Conservation (phyloP, 2,888 invertebrate genomes). For the Cerastis rubricosa region DNA sequence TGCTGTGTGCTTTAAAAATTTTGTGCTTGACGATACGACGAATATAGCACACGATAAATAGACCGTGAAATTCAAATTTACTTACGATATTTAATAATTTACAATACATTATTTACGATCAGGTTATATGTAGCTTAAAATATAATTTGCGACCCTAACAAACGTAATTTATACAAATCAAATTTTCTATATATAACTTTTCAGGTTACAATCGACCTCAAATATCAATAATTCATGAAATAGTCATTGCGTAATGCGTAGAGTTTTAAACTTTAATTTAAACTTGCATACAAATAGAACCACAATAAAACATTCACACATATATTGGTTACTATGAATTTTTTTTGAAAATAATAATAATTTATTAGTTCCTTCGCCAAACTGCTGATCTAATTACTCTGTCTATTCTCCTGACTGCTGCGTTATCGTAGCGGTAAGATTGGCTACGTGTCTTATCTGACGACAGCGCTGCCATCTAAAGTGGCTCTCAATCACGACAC, state of each 20-base stretch:
- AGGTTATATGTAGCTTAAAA: not conserved
- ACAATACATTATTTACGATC: not conserved
- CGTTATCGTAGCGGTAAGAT: slow-evolving; percentile 34
- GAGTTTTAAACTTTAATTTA: not conserved
- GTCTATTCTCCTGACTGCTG: not conserved
- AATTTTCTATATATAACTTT: not conserved
- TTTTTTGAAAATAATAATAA: not conserved
- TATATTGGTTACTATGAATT: not conserved
- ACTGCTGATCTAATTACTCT: slow-evolving; percentile 20
- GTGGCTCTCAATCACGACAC: slow-evolving; percentile 28
- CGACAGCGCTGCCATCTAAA: slow-evolving; percentile 44
- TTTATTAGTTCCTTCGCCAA: not conserved
- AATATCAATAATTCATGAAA: not conserved
- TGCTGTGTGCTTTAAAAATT: not conserved
- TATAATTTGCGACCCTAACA: not conserved
- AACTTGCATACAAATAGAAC: not conserved
- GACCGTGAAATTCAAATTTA: not conserved
- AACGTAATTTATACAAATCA: not conserved
- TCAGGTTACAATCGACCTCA: not conserved
- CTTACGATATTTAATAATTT: not conserved
- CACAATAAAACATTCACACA: too few relatives aligned
- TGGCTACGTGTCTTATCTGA: slow-evolving; percentile 59
- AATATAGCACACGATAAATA: not conserved
- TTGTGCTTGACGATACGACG: not conserved
- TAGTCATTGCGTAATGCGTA: not conserved